phyloP scores from a whole-genome alignment of 2,797 vertebrate genomes.

The Rhynchonycteris naso region DNA sequence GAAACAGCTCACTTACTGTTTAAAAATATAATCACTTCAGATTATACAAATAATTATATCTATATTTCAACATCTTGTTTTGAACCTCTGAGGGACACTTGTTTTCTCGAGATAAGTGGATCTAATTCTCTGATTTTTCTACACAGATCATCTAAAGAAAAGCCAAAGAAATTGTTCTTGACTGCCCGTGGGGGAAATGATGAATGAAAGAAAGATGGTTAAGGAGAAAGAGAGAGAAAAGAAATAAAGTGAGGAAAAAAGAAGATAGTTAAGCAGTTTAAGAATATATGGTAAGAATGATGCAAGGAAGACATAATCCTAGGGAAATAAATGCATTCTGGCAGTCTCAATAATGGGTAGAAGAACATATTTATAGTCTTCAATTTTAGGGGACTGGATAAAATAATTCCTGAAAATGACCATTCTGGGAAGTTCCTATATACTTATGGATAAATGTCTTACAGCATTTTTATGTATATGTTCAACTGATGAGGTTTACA shows the following conservation, averaged over 20 bases:
- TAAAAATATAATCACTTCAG: background rate
- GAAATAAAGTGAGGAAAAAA: background rate
- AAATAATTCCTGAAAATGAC: background rate
- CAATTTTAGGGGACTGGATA: background rate
- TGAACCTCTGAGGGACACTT: background rate
- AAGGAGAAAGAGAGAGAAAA: background rate
- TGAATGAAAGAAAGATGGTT: background rate
- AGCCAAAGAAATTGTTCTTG: background rate
- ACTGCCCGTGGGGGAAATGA: background rate
- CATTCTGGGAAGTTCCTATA: background rate
- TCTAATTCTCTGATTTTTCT: background rate
- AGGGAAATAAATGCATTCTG: background rate
- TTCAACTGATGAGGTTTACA: background rate
- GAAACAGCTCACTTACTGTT: background rate
- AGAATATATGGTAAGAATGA: background rate
- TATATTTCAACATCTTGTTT: background rate
- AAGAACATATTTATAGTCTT: background rate
- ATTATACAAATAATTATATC: background rate
- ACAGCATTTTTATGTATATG: background rate
- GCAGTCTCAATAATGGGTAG: background rate
- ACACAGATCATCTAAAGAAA: background rate
- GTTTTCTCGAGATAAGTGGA: background rate
- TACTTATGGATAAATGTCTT: background rate
- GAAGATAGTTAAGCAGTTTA: background rate
- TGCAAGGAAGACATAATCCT: background rate